These are phyloP conservation scores for Pterostichus niger DNA, from an alignment of 2,888 invertebrate species.

Conservation along the genomic window DNA sequence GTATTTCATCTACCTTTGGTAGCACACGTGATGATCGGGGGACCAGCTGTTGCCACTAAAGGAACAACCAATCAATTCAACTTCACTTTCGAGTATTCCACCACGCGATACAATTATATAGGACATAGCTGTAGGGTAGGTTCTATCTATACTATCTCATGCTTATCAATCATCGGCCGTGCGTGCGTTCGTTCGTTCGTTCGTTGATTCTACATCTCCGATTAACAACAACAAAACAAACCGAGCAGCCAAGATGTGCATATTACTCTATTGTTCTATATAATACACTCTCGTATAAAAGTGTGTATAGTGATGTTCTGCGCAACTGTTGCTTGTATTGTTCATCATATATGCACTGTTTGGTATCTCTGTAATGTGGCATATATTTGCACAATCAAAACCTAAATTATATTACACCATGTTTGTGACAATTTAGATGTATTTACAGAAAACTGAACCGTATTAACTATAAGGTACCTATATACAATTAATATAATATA, in stretches of 20 bases:
- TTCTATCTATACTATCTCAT: conserved; percentile 5
- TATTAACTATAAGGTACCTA: conserved; percentile 49
- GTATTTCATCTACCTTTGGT: conserved; percentile 64
- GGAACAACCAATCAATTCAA: conserved; percentile 40
- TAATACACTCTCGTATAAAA: conserved; percentile 9
- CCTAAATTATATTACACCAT: conserved; percentile 59
- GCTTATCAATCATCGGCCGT: neutral
- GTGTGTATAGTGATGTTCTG: conserved; percentile 55
- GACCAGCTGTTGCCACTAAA: conserved; percentile 66
- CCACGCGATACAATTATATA: conserved; percentile 15
- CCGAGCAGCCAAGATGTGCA: too few relatives aligned
- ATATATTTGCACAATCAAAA: conserved; percentile 66
- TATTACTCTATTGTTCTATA: conserved; percentile 11
- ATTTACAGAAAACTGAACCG: conserved; percentile 62
- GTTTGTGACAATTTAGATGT: conserved; percentile 60
- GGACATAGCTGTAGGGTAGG: neutral
- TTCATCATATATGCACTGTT: conserved; percentile 42
- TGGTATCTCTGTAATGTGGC: conserved; percentile 54
- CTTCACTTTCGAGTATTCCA: conserved; percentile 12
- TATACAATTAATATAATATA: conserved; percentile 42
- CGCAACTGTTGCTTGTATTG: conserved; percentile 31
- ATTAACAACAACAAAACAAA: too few relatives aligned
- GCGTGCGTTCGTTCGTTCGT: neutral
- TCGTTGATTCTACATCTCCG: too few relatives aligned
- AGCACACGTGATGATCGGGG: conserved; percentile 66